These are phyloP conservation scores for Oscheius sp. DNA, from an alignment of 1,140 invertebrate genomes.

Conservation along the genomic window DNA sequence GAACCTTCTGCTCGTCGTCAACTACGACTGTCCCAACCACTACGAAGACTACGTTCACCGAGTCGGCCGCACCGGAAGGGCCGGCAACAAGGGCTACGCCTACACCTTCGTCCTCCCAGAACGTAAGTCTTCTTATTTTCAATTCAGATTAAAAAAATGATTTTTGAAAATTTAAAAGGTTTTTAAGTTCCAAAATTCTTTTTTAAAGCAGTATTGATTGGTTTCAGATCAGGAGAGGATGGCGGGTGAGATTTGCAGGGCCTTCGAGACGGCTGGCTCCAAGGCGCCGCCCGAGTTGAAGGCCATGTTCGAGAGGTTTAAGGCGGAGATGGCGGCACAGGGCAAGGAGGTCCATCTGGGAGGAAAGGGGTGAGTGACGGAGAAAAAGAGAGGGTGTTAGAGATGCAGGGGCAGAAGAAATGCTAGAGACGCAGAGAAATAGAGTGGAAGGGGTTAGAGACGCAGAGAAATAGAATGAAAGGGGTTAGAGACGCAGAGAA, in stretches of 20 bases:
- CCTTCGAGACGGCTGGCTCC: constrained; percentile 55
- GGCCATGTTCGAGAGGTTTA: constrained; percentile 53
- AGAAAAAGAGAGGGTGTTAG: no score
- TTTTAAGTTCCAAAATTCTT: neutral
- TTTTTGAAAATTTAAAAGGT: neutral
- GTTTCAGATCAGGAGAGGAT: constrained; percentile 75
- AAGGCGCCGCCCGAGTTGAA: constrained; percentile 50
- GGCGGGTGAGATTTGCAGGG: constrained; percentile 57
- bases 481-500: no score
- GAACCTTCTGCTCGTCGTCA: constrained; percentile 92
- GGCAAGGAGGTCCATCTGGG: constrained; percentile 90
- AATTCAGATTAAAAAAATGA: no score
- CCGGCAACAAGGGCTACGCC: constrained; percentile 91
- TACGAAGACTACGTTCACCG: constrained; percentile 99
- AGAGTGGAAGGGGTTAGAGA: no score
- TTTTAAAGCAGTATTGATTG: constrained; percentile 46
- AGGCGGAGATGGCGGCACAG: constrained; percentile 60
- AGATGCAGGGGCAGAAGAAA: no score
- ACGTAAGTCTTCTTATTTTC: constrained; percentile 86
- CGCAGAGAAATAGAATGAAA: no score
- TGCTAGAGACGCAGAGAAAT: no score
- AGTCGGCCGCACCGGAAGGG: constrained; percentile 70
- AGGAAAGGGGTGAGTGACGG: constrained; percentile 73
- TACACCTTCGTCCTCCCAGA: constrained; percentile 95
- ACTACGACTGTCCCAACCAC: constrained; percentile 99